phyloP scores from a whole-genome alignment of 2,797 vertebrate species.

The Pelochelys cantorii region DNA sequence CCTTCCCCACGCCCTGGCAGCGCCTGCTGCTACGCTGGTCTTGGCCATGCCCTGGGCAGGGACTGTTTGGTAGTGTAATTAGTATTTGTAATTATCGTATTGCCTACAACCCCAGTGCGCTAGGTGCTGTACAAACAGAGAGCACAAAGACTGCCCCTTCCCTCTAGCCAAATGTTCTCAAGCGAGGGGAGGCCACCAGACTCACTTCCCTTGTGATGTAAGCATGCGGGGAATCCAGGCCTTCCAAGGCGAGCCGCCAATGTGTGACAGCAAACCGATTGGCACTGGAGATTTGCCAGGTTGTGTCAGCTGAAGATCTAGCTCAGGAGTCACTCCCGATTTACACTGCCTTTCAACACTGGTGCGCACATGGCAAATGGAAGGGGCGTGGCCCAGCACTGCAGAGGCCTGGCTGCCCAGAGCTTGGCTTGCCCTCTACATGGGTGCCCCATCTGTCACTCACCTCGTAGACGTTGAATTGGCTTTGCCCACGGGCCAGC shows the following conservation, averaged over 20 bases:
- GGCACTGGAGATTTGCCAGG: not conserved
- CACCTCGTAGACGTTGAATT: conserved; percentile 96
- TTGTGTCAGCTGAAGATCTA: not conserved
- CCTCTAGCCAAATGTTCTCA: not conserved
- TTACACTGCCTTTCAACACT: not conserved
- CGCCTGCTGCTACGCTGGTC: not conserved
- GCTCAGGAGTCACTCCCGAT: not conserved
- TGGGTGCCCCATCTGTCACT: conserved; percentile 36
- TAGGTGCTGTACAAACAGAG: not conserved
- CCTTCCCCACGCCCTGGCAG: too few relatives aligned
- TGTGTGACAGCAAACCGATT: not conserved
- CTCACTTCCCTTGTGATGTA: not conserved
- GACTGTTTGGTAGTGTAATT: not conserved
- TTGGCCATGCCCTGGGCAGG: not conserved
- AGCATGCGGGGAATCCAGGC: not conserved
- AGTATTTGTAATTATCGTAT: not conserved
- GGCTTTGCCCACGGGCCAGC: conserved; percentile 93
- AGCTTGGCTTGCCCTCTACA: not conserved
- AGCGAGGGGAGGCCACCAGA: not conserved
- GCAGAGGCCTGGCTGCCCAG: not conserved
- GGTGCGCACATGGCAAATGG: not conserved
- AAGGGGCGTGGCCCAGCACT: not conserved
- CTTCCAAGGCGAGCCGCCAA: not conserved
- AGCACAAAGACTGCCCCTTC: not conserved
- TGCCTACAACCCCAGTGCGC: not conserved